Evolutionary conservation across 2,113 vertebrate genomes (phyloP).

Genomic region (Phrynosoma blainvillii): DNA sequence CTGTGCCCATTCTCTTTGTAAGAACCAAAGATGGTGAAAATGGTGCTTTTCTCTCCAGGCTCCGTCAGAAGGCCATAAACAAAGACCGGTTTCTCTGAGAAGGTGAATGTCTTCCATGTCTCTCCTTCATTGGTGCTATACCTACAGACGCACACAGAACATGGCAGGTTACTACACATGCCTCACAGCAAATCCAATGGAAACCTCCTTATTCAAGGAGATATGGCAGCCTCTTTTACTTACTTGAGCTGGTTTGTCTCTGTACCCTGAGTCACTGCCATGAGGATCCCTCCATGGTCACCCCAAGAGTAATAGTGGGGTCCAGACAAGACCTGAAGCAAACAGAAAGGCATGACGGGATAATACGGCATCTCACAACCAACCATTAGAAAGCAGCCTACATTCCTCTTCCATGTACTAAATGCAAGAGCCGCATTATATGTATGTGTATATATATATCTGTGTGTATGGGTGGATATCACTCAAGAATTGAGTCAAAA

Average conservation of each 20-base stretch:
- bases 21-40: conserved; percentile 97
- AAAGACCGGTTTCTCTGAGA: conserved; percentile 87
- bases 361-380: background rate
- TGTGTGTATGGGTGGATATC: no score
- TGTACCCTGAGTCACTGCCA: conserved; percentile 90
- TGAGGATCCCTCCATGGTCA: conserved; percentile 93
- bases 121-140: conserved; percentile 98
- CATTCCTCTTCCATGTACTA: background rate
- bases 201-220: no score
- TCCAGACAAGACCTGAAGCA: conserved; percentile 88
- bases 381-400: no score
- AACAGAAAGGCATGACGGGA: conserved; percentile 5
- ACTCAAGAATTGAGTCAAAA: no score
- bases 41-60: conserved; percentile 94
- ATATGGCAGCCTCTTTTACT: conserved; percentile 56
- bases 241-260: conserved; percentile 92
- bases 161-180: no score
- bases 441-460: no score
- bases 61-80: conserved; percentile 96
- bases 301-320: conserved; percentile 98
- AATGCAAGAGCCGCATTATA: no score
- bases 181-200: background rate
- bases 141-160: conserved; percentile 57
- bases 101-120: conserved; percentile 90
- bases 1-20: conserved; percentile 93